Evolutionary conservation across 2,888 invertebrate genomes (phyloP).

Genomic region (Ophraella communa): DNA sequence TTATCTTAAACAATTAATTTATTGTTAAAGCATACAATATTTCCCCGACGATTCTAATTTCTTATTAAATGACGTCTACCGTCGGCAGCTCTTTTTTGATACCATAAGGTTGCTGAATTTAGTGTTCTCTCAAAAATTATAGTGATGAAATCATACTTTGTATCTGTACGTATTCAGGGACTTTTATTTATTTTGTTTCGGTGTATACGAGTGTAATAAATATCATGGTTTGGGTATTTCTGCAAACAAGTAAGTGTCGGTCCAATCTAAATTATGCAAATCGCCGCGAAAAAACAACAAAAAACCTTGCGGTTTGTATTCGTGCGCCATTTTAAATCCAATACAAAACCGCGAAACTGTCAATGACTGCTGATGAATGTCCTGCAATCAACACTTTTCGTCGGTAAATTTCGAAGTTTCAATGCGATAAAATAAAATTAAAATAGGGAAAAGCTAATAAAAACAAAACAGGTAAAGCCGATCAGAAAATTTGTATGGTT

Average conservation of each 20-base stretch:
- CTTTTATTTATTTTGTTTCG: no score
- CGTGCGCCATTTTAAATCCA: background rate
- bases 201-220: background rate
- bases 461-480: background rate
- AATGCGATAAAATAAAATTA: background rate
- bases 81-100: no score
- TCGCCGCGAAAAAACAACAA: background rate
- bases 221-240: background rate
- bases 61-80: no score
- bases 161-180: no score
- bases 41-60: no score
- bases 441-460: background rate
- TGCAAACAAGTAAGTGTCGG: background rate
- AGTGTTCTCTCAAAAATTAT: no score
- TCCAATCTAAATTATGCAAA: background rate
- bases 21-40: no score
- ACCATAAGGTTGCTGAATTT: no score
- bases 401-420: background rate
- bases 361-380: slow-evolving; percentile 3
- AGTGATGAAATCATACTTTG: no score
- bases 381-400: slow-evolving; percentile 1
- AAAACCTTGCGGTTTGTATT: background rate
- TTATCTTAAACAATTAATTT: no score
- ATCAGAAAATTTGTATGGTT: background rate
- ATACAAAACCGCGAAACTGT: background rate